These are phyloP conservation scores for Aphodius sticticus DNA, from an alignment of 2,888 invertebrate genomes.

Conservation along the genomic window DNA sequence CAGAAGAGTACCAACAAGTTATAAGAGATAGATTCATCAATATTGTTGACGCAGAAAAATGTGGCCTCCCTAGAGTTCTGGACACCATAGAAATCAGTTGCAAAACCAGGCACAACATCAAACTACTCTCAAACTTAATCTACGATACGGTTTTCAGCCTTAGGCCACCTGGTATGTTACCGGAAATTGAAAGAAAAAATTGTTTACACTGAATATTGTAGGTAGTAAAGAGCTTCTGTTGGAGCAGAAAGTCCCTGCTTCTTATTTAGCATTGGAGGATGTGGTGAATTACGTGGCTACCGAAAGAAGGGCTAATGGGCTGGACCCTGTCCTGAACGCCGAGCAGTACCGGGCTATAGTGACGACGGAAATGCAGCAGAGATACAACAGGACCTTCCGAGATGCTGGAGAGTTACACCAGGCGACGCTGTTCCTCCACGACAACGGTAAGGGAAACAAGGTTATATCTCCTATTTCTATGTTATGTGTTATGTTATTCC, in stretches of 20 bases:
- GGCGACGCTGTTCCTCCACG: slow-evolving; percentile 96
- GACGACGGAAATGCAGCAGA: slow-evolving; percentile 72
- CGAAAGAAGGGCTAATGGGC: slow-evolving; percentile 72
- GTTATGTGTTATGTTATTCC: not conserved
- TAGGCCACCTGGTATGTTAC: slow-evolving; percentile 74
- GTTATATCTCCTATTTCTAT: not conserved
- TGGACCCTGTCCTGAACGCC: slow-evolving; percentile 85
- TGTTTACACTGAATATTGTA: slow-evolving; percentile 59
- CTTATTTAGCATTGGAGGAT: slow-evolving; percentile 94
- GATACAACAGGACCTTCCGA: slow-evolving; percentile 78
- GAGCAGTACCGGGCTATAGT: slow-evolving; percentile 75
- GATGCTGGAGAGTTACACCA: slow-evolving; percentile 92
- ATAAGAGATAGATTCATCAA: slow-evolving; percentile 90
- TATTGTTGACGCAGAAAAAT: slow-evolving; percentile 94
- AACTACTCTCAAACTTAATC: slow-evolving; percentile 87
- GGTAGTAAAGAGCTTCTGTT: slow-evolving; percentile 85
- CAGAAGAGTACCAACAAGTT: slow-evolving; percentile 86
- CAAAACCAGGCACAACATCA: slow-evolving; percentile 88
- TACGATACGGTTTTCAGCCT: slow-evolving; percentile 94
- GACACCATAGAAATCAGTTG: slow-evolving; percentile 93
- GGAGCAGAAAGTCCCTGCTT: slow-evolving; percentile 95
- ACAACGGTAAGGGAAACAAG: slow-evolving; percentile 75
- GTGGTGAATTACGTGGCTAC: slow-evolving; percentile 83
- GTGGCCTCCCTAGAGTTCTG: slow-evolving; percentile 91
- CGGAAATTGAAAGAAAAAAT: slow-evolving; percentile 48